Evolutionary conservation across 2,113 vertebrate genomes (phyloP), one percentile per base, ranked within the genome.

Genomic region (Phaethon lepturus): DNA sequence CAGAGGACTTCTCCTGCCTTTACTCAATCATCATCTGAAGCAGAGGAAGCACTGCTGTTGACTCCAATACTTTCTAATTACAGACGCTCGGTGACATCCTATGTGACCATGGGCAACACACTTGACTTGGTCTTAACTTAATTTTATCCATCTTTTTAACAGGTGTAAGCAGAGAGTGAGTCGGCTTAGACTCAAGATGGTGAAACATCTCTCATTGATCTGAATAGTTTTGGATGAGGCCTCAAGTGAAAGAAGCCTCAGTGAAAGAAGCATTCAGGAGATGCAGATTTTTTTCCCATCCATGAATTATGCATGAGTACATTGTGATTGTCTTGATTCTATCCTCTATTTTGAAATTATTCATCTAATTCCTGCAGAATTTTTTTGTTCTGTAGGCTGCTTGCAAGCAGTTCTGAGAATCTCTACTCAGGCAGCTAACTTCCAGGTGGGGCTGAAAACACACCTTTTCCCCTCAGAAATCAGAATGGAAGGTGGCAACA

Each of bases 221-320:
- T 82, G 83, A 92, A 92, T 25, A 91, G 83, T 81, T 96, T 49
- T 75, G 83, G 79, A 95, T 76, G 56, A 77, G 40, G 80, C 76
- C 84, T 60, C 72, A 89, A 96, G 44, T 72, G 78, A 86, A 96
- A 95, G 53, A 78, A 93, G 85, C 42, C 44, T 15, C 45, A 86
- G 62, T 92, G 76, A 97, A 96, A 96, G 75, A 88, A 94, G 81
- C 81, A 90, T 96, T 96, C 67, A 88, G 82, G 44, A 94, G 86
- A 93, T 55, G 89, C 85, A 81, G 45, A 44, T 69, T 85, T 47
- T 77, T 75, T 52, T 23, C 3, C 62, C 53, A 7, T 0, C 19
- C 67, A 93, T 96, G 92, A 96, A 94, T 91, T 92, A 96, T 97
- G 74, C 86, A 95, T 95, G 93, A 96, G 93, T 84, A 96, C 79